phyloP scores from a whole-genome alignment of 2,113 vertebrate genomes.

The Oenanthe melanoleuca region DNA sequence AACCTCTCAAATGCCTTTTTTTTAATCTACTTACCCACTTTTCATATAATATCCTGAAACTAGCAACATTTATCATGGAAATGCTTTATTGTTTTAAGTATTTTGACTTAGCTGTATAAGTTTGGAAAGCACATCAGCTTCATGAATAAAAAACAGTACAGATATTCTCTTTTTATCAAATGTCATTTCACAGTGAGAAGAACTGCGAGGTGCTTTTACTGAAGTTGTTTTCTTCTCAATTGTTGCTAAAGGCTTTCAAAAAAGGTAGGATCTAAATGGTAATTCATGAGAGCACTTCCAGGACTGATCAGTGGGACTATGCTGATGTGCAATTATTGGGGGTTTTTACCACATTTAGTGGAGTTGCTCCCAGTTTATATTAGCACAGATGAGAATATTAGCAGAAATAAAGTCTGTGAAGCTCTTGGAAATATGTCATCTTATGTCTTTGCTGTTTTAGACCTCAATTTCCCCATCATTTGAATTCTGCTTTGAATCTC shows the following conservation, averaged over 20 bases:
- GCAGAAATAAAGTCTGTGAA: background rate
- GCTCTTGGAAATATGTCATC: background rate
- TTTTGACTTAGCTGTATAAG: background rate
- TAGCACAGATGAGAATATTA: background rate
- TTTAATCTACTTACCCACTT: background rate
- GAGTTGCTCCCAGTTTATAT: background rate
- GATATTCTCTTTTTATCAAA: background rate
- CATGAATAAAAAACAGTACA: background rate
- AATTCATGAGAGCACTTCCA: background rate
- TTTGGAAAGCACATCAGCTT: background rate
- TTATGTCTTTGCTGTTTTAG: background rate
- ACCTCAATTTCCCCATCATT: background rate
- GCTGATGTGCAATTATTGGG: background rate
- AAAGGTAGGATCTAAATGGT: background rate
- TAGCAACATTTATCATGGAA: background rate
- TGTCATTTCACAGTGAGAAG: background rate
- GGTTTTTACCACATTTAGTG: background rate
- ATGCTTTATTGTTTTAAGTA: background rate
- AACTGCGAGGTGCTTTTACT: background rate
- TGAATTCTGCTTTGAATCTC: slow-evolving; percentile 30
- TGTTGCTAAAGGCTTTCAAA: background rate
- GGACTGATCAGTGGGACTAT: background rate
- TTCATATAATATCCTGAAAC: background rate
- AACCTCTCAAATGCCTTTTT: background rate
- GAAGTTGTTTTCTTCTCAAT: background rate